These are phyloP conservation scores for Latheticus oryzae DNA, from an alignment of 2,888 invertebrate genomes.

Conservation along the genomic window DNA sequence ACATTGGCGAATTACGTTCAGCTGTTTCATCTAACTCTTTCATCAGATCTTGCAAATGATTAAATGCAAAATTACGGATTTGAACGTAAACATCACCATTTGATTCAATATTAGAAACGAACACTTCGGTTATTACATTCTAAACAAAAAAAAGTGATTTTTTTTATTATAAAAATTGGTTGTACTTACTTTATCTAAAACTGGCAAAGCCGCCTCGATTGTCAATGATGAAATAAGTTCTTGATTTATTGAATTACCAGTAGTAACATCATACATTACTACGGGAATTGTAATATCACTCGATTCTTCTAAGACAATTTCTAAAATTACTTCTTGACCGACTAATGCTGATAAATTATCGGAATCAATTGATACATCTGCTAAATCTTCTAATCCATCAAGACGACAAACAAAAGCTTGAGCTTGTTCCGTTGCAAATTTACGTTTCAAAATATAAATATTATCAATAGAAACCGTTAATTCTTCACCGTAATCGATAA, in stretches of 20 bases:
- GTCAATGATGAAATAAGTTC: conserved; percentile 55
- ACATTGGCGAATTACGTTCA: too few species aligned
- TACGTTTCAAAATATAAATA: conserved; percentile 72
- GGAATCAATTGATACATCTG: conserved; percentile 56
- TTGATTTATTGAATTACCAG: conserved; percentile 56
- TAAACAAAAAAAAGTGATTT: too few species aligned
- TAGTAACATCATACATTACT: conserved; percentile 57
- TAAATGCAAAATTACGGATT: conserved; percentile 59
- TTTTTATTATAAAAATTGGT: too few species aligned
- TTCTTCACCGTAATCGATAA: conserved; percentile 82
- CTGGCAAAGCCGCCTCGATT: conserved; percentile 58
- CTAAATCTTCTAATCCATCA: conserved; percentile 77
- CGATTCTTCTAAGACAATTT: conserved; percentile 53
- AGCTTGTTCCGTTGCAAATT: conserved; percentile 75
- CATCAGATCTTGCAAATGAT: conserved; percentile 55
- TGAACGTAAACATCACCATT: conserved; percentile 66
- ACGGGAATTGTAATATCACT: conserved; percentile 53
- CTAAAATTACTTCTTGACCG: conserved; percentile 67
- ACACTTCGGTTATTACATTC: conserved; percentile 60
- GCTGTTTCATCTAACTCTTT: conserved; percentile 50
- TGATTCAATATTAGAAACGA: conserved; percentile 62
- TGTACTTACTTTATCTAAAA: conserved; percentile 51
- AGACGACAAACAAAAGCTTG: conserved; percentile 80
- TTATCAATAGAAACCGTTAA: conserved; percentile 68
- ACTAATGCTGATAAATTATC: conserved; percentile 66